Evolutionary conservation across 2,113 vertebrate species (phyloP), one percentile per base, ranked within the genome.

Genomic region (Clarias gariepinus): DNA sequence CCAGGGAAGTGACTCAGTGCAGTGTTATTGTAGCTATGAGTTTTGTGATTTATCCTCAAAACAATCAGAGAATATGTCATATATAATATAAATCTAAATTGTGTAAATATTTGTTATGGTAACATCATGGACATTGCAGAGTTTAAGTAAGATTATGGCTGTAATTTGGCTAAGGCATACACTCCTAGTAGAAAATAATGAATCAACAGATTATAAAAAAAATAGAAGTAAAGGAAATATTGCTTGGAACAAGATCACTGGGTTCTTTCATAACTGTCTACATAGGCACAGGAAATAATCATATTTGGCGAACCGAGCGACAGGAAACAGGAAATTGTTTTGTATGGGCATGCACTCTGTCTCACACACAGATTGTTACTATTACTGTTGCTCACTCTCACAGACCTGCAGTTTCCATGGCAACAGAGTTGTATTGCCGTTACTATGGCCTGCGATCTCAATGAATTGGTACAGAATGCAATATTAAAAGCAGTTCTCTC

Each of bases 331-430:
- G 94, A 94, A 93, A 89, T 91, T 64, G 87, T 94, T 94, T 92
- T 94, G 93, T 95, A 94, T 94, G 93, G 94, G 84, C 92, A 88
- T 84, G 89, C 82, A 82, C 82, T 78, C 77, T 64, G 53, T 88
- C 90, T 91, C 91, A 88, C 90, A 86, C 90, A 93, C 90, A 89
- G 92, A 92, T 90, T 93, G 92, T 94, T 92, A 92, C 88, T 92
- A 92, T 91, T 90, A 83, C 82, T 86, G 85, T 89, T 87, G 85
- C 90, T 90, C 92, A 88, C 89, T 91, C 92, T 76, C n/a, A 89
- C 90, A 90, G 94, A 95, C 92, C 85, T 69, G 87, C 92, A 91
- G 94, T 96, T 95, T 94, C 95, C 94, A 95, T 94, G 91, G 95
- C 92, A 95, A 96, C 95, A 91, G 91, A 85, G 91, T 93, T 94